A percentile compares a stretch with the other conserved stretches of the same genome.
These are phyloP conservation scores for Synanthedon tipuliformis DNA, from an alignment of 2,888 invertebrate genomes.

Conservation along the genomic window DNA sequence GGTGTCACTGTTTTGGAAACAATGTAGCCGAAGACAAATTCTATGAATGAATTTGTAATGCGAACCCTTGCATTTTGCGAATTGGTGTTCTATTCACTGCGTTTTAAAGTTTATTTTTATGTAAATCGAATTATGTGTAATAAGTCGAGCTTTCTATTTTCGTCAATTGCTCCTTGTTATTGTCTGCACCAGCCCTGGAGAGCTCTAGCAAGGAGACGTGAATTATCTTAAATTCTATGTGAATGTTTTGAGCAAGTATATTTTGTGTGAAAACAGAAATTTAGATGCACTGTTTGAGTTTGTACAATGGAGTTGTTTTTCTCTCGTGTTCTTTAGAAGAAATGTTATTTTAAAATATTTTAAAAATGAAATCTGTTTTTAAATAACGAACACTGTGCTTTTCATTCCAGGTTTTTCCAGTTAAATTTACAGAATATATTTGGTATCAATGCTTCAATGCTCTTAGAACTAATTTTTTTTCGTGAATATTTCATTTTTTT, in stretches of 20 bases:
- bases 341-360: too few species aligned
- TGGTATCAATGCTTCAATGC: too few species aligned
- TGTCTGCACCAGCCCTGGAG: background rate
- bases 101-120: background rate
- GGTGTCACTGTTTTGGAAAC: slow-evolving; percentile 50
- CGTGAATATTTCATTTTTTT: too few species aligned
- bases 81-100: background rate
- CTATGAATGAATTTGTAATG: slow-evolving; percentile 18
- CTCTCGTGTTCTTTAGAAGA: too few species aligned
- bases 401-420: too few species aligned
- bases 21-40: slow-evolving; percentile 20
- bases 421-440: too few species aligned
- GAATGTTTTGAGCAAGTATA: background rate
- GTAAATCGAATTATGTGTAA: background rate
- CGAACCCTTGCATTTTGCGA: background rate
- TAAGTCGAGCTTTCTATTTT: background rate
- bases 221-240: background rate
- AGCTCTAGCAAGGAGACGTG: background rate
- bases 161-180: background rate
- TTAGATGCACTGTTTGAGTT: background rate
- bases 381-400: too few species aligned
- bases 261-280: background rate
- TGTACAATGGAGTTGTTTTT: too few species aligned
- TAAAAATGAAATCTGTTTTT: too few species aligned
- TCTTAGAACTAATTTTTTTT: too few species aligned